A percentile compares a stretch with the other conserved stretches of the same genome.
These are phyloP conservation scores for Disparrhopalites patrizii DNA, from an alignment of 2,888 invertebrate species.

Conservation along the genomic window DNA sequence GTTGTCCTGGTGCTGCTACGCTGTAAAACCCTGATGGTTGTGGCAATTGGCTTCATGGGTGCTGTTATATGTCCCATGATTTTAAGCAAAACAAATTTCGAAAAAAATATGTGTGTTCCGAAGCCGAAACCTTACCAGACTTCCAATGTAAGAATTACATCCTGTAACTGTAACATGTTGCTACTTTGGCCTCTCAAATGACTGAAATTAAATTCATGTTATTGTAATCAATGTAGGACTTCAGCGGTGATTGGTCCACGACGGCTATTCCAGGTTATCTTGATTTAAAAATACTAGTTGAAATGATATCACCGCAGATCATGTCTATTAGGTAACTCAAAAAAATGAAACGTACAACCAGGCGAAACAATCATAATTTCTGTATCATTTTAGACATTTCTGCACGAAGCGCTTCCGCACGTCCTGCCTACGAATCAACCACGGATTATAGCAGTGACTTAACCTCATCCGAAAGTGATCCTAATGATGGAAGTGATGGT, in stretches of 20 bases:
- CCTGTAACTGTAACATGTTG: not conserved
- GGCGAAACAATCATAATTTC: too few relatives aligned
- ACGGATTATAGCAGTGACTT: not conserved
- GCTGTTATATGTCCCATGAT: conserved; percentile 20
- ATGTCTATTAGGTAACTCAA: too few relatives aligned
- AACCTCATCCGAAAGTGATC: not conserved
- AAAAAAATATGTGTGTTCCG: conserved; percentile 24
- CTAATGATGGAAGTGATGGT: not conserved
- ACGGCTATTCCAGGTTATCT: conserved; percentile 17
- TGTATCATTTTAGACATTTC: not conserved
- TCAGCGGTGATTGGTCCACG: conserved; percentile 19
- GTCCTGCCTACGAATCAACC: not conserved
- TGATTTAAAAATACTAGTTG: not conserved
- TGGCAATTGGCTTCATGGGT: conserved; percentile 25
- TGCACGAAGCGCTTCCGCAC: not conserved
- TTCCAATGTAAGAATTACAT: conserved; percentile 12
- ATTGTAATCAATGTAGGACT: not conserved
- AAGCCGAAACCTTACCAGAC: conserved; percentile 6
- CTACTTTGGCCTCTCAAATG: not conserved
- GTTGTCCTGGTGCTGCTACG: not conserved
- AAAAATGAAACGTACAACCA: too few relatives aligned
- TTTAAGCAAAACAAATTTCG: conserved; percentile 10
- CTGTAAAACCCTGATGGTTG: conserved; percentile 20
- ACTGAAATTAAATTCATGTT: not conserved
- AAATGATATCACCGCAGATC: not conserved